phyloP scores from a whole-genome alignment of 2,888 invertebrate species.

The Lithophane ornitopus region DNA sequence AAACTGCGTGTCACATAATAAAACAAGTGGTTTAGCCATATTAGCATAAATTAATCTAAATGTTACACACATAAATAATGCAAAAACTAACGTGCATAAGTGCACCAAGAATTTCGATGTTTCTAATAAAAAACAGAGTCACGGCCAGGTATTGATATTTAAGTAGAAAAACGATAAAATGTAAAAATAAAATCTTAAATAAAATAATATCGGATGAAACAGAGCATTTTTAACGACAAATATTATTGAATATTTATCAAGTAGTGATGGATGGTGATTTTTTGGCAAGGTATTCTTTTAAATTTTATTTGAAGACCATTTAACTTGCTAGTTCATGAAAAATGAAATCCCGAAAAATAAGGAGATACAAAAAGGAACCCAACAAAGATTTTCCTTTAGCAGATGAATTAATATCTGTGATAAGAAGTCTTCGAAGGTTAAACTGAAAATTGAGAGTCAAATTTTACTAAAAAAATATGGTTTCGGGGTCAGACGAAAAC shows the following conservation, averaged over 20 bases:
- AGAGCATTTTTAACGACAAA: too few species aligned
- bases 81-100: slow-evolving; percentile 26
- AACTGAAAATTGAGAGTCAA: slow-evolving; percentile 75
- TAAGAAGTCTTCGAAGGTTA: slow-evolving; percentile 69
- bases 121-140: slow-evolving; percentile 42
- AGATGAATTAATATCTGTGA: slow-evolving; percentile 65
- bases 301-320: too few species aligned
- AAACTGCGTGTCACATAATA: not conserved
- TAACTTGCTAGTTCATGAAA: not conserved
- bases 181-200: too few species aligned
- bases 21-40: slow-evolving; percentile 10
- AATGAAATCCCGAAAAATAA: not conserved
- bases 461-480: slow-evolving; percentile 66
- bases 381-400: slow-evolving; percentile 23
- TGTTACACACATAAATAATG: slow-evolving; percentile 37
- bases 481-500: slow-evolving; percentile 68
- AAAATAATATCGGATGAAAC: too few species aligned
- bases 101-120: slow-evolving; percentile 40
- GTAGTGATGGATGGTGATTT: too few species aligned
- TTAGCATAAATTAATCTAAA: slow-evolving; percentile 29
- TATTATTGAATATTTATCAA: too few species aligned
- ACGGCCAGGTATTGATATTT: slow-evolving; percentile 58
- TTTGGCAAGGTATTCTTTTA: too few species aligned
- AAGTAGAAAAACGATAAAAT: not conserved
- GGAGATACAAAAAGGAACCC: not conserved